Base-by-base conservation (phyloP, 2,113 vertebrate genomes). In the Rhipidura dahli region DNA sequence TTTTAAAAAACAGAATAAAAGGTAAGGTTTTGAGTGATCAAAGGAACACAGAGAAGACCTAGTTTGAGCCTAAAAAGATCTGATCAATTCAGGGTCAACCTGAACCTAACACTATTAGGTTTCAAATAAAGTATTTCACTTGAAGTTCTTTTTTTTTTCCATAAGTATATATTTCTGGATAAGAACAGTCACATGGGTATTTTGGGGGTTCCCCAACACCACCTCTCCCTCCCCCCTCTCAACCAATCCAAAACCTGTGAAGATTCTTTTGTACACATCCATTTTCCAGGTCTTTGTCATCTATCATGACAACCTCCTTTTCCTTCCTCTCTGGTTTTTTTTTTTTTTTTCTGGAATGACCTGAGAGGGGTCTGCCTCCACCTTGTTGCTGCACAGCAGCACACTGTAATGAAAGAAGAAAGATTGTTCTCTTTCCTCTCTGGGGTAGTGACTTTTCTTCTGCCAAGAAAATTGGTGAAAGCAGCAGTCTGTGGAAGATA, bases 161-260 rank as follows among this genome's bases (percentile, higher is more conserved):
- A 3, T 49, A 57, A 61, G 10, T 28, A 57, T 13, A 64, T 5
- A 53, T 78, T 80, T 75, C 11, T 40, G 27, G 6, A 13, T 60
- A 59, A 68, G 39, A 84, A 42, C 8, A 69, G 7, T 27, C 8
- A 44, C 13, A 16, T 1, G 4, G 11, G 11, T 54, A 18, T 51
- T 69, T 54, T 0, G 3, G 23, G 14, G 5, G 1, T 50, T 50
- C 11, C 11, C 6, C 6, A 2, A 5, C 23, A 21, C 2, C 3
- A 10, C 9, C 39, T 39, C n/a, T n/a, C 3, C 2, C 2, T 4
- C 13, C 14, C 11, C 20, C 2, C 3, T 4, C 0, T 1, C 7
- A 60, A 6, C 10, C 75, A 64, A 45, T 45, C 7, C 30, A 40
- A 63, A 86, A 18, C 1, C 14, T 13, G 2, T 59, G 12, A 26